Conservation (phyloP, 2,113 vertebrate species). For the Ammospiza caudacuta region DNA sequence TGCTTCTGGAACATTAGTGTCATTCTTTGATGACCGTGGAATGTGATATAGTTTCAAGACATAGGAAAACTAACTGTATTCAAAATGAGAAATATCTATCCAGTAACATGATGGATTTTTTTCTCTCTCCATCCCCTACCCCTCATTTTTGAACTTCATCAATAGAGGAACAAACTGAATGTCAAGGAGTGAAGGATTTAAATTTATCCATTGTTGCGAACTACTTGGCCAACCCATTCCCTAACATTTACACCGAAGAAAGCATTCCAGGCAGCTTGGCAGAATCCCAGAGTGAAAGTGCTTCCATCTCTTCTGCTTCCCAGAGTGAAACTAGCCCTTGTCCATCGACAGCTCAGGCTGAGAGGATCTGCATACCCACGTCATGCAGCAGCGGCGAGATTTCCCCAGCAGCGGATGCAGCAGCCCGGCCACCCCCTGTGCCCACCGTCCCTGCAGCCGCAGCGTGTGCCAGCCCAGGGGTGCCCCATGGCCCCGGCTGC, state of each 20-base stretch:
- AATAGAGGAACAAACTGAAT: conserved; percentile 81
- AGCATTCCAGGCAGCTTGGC: conserved; percentile 46
- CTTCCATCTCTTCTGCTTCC: conserved; percentile 60
- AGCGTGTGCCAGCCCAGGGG: not conserved
- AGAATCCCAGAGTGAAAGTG: conserved; percentile 64
- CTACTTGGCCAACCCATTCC: conserved; percentile 78
- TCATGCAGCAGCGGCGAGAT: not conserved
- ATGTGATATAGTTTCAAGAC: not conserved
- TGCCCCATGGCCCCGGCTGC: not conserved
- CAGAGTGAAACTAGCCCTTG: not conserved
- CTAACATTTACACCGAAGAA: conserved; percentile 69
- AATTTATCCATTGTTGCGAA: conserved; percentile 79
- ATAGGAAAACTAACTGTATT: not conserved
- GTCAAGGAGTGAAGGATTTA: conserved; percentile 72
- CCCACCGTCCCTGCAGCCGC: accelerated
- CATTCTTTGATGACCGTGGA: not conserved
- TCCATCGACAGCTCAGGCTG: not conserved
- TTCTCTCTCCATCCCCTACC: not conserved
- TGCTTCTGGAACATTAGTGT: not conserved
- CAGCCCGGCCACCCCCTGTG: not conserved
- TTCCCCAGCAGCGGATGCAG: accelerated
- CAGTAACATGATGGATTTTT: not conserved
- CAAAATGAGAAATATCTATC: not conserved
- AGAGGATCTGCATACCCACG: not conserved
- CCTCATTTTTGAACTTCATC: not conserved